Evolutionary conservation across 1,140 invertebrate genomes (phyloP), one percentile per base, ranked within the genome.

Genomic region (Bombus pyrosoma): DNA sequence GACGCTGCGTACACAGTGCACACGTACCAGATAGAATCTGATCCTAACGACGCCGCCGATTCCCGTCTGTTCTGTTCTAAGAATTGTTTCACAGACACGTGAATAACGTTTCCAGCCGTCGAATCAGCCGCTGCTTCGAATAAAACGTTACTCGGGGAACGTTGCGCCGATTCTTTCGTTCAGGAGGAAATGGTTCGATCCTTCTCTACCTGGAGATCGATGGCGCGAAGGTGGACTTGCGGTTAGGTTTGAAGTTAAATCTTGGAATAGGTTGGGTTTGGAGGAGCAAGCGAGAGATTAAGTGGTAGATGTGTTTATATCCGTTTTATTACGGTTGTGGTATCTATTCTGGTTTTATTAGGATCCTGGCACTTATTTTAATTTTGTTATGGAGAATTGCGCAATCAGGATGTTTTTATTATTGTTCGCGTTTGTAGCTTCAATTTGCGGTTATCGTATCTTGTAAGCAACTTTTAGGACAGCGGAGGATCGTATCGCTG

Each of bases 21-120:
- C 32, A 66, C 69, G n/a, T 74, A 53, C 13, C 6, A 28, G 81
- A 82, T 82, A 62, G 32, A 64, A 82, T 74, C 64, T 74, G 28
- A 82, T 74, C 71, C 4, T 18, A 59, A 72, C 43, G 66, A 68
- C 57, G 53, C 28, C 37, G 37, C 37, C 37, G 39, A 66, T 64
- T 18, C 22, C 39, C 4, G 37, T 78, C 59, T 25, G 5, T 18
- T 39, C 12, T 28, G 28, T 47, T 68, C 59, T 41, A 25, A 47
- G 77, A 68, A 79, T 68, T 47, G 39, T 68, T 79, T 64, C 62
- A 41, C 75, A 34, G 32, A 25, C 12, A 32, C 28, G 18, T 0
- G 62, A 79, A 79, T 68, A 78, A 59, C 59, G 59, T 66, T 66
- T 78, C 59, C n/a, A 64, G 28, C 13, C 39, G n/a, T 78, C 57